Base-by-base conservation (phyloP, 2,888 invertebrate genomes). In the Drosophila maculinotata region DNA sequence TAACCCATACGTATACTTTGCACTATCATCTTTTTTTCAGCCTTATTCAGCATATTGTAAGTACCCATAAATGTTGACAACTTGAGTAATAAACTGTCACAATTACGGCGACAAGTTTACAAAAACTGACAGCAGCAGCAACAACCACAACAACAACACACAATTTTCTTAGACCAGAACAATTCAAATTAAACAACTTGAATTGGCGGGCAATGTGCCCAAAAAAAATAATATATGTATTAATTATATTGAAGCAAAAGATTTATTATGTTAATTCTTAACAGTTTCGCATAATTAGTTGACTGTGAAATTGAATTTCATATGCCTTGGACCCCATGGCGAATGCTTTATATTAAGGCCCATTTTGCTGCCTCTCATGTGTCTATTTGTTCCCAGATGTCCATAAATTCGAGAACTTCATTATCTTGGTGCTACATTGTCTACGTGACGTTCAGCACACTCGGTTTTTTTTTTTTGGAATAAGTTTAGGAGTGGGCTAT, bases 1-100 rank as follows among this genome's bases (percentile, higher is more conserved):
- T 82, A 82, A 81, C 72, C 47, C 54, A 56, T 45, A 42, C 67
- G 62, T 71, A 59, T 72, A 82, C 73, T 70, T 77, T 82, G 86
- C 79, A 77, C 72, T 49, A 26, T 35, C 7, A 17, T 47, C 9
- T 28, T 30, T 45, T 54, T 56, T 69, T 30, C 54, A 58, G 64
- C 41, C 10, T 28, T 8, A 30, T 39, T 39, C 14, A 23, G 26
- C 35, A 20, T 47, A 15, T 38, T 44, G 56, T 66, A 58, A 62
- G 65, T 64, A n/a, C n/a, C n/a, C n/a, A 36, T 35, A 52, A 53
- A 63, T 51, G 72, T 39, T 83, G 80, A 79, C 80, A 80, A 20
- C 4, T 39, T 76, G 65, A 76, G 41, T 57, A 73, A 79, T 79
- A 45, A 54, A 42, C 53, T 53, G 70, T 49, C 76, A 54, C 58